A percentile compares a stretch with the other conserved stretches of the same genome.
Conservation (phyloP, 2,797 vertebrate species). For the Columba guinea region DNA sequence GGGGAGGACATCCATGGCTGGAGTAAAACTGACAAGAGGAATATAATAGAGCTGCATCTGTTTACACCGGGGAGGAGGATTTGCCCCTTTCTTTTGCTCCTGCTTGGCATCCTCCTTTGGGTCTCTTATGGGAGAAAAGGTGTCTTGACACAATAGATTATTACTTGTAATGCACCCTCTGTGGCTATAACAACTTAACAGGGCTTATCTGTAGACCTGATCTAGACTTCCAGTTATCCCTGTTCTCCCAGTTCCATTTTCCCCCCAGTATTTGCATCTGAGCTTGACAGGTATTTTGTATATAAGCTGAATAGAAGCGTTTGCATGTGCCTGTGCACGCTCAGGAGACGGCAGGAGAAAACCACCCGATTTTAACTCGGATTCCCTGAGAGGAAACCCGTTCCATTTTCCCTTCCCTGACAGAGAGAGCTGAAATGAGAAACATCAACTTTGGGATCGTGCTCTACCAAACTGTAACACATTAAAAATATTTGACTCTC, state of each 20-base stretch:
- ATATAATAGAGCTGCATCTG: rapidly evolving
- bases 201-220: constrained; percentile 9
- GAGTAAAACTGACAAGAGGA: not conserved
- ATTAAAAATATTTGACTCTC: not conserved
- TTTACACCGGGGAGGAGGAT: not conserved
- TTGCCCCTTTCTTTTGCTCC: not conserved
- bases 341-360: not conserved
- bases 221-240: constrained; percentile 51
- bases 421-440: not conserved
- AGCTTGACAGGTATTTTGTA: not conserved
- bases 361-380: not conserved
- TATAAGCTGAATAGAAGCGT: not conserved
- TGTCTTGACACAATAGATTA: constrained; percentile 10
- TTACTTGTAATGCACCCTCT: not conserved
- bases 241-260: constrained; percentile 33
- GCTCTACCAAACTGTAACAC: not conserved
- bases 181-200: constrained; percentile 5
- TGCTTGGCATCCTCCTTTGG: not conserved
- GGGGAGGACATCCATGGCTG: not conserved
- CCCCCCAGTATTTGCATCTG: constrained; percentile 13
- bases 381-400: not conserved
- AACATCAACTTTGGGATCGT: not conserved
- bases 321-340: constrained; percentile 2
- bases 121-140: not conserved
- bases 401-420: not conserved